Evolutionary conservation across 2,797 vertebrate genomes (phyloP).

Genomic region (Helostoma temminkii): DNA sequence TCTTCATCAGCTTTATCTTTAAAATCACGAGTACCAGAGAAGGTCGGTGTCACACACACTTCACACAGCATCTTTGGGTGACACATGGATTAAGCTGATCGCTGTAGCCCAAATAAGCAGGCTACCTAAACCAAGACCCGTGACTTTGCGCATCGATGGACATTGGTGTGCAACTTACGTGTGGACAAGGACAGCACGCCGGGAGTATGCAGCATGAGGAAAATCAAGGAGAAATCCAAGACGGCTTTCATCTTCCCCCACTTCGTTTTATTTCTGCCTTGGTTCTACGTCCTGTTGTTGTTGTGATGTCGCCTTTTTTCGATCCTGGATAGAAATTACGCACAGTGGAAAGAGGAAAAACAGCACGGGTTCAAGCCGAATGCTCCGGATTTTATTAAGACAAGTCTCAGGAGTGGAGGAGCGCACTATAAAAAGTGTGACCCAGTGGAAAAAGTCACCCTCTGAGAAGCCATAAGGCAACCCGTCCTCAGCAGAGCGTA

Average conservation of each 20-base stretch:
- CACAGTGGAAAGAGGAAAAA: slow-evolving; percentile 52
- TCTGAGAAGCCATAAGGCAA: slow-evolving; percentile 29
- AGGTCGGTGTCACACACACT: slow-evolving; percentile 24
- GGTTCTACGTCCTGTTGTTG: slow-evolving; percentile 58
- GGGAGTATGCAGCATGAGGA: slow-evolving; percentile 79
- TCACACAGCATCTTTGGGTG: slow-evolving; percentile 33
- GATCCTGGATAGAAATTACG: slow-evolving; percentile 67
- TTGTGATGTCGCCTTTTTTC: slow-evolving; percentile 60
- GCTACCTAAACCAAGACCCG: background rate
- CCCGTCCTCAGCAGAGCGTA: slow-evolving; percentile 34
- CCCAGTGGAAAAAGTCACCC: slow-evolving; percentile 46
- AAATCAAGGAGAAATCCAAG: slow-evolving; percentile 66
- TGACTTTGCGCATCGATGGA: slow-evolving; percentile 62
- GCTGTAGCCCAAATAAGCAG: background rate
- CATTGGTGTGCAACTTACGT: slow-evolving; percentile 83
- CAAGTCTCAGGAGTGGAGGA: slow-evolving; percentile 41
- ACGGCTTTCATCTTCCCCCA: slow-evolving; percentile 75
- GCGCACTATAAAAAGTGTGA: slow-evolving; percentile 47
- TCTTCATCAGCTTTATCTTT: slow-evolving; percentile 4
- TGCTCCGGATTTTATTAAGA: slow-evolving; percentile 55
- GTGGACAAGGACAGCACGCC: slow-evolving; percentile 82
- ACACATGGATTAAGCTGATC: slow-evolving; percentile 35
- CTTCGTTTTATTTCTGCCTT: slow-evolving; percentile 8
- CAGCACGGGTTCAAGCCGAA: slow-evolving; percentile 58
- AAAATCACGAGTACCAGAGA: slow-evolving; percentile 7